Base-by-base conservation (phyloP, 2,888 invertebrate genomes). In the Digitonthophagus gazella region DNA sequence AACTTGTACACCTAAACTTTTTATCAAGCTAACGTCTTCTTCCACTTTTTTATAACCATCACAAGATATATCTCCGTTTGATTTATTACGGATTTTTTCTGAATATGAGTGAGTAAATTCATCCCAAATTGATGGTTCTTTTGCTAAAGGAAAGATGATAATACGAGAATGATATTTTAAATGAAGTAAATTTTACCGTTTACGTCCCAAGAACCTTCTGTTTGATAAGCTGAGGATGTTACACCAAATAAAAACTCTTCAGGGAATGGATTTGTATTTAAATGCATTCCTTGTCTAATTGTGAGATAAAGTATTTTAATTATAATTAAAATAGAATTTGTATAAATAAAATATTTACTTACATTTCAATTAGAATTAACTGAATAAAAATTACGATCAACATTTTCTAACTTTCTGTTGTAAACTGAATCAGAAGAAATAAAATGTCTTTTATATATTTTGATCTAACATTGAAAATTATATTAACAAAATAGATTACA, bases 31-130 rank as follows among this genome's bases (percentile, higher is more conserved):
- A 0, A 87, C 87, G 77, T 91, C 90, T 57, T 88, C 87, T 75
- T 86, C 85, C 78, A 88, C 90, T 67, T 86, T 85, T 76, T 90
- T 86, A 77, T 90, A 91, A 8, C 90, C 91, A 78, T 91, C 89
- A 20, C 90, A 89, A 0, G 91, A 89, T 0, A 90, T 83, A 72
- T 91, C 89, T 0, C 87, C 91, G 68, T 87, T 90, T 0, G 86
- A 84, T 3, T 84, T 80, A 72, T 89, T 86, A 72, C 78, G 79
- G 5, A 91, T 85, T 66, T 85, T 84, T 16, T 85, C 84, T 20
- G 85, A 82, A 72, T 85, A 70, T 0, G 77, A 77, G 72, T 87
- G 87, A 0, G 84, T 81, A 74, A 85, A 82, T 67, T 83, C 80
- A 75, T 90, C 89, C 88, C 88, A 90, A 76, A 89, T 86, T 78